phyloP scores from a whole-genome alignment of 2,113 vertebrate genomes.

The Poecile atricapillus region DNA sequence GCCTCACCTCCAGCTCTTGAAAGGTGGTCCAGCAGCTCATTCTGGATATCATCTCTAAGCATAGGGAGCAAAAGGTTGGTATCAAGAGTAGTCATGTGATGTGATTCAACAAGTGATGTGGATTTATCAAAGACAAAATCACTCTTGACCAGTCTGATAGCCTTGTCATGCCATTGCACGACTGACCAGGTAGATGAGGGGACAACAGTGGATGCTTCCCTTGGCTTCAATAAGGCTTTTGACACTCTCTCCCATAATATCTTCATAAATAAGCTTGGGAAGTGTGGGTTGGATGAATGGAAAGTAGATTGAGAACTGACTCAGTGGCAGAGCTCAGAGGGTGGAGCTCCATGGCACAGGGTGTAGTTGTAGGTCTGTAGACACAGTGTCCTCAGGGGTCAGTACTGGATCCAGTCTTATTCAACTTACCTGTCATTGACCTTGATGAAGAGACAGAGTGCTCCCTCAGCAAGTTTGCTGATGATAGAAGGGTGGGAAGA shows the following conservation, averaged over 20 bases:
- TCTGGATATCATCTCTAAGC: not conserved
- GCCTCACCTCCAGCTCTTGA: not conserved
- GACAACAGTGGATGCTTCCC: not conserved
- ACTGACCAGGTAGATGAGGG: not conserved
- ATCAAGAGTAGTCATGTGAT: not conserved
- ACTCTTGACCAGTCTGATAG: not conserved
- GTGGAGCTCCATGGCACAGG: not conserved
- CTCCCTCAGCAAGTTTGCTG: not conserved
- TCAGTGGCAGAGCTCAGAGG: not conserved
- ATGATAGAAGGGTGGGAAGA: not conserved
- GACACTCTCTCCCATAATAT: not conserved
- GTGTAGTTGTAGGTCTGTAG: not conserved
- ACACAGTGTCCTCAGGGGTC: not conserved
- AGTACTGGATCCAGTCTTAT: not conserved
- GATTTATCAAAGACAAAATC: not conserved
- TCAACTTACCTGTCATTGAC: not conserved
- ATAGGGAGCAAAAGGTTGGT: not conserved
- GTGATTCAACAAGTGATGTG: too few relatives aligned
- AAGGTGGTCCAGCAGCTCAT: not conserved
- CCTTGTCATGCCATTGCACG: not conserved
- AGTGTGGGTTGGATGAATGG: fast-evolving
- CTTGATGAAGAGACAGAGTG: not conserved
- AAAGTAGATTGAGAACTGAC: not conserved
- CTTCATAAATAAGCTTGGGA: fast-evolving
- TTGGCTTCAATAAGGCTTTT: not conserved